These are phyloP conservation scores for Antheraea pernyi DNA, from an alignment of 1,140 invertebrate genomes.

Conservation along the genomic window DNA sequence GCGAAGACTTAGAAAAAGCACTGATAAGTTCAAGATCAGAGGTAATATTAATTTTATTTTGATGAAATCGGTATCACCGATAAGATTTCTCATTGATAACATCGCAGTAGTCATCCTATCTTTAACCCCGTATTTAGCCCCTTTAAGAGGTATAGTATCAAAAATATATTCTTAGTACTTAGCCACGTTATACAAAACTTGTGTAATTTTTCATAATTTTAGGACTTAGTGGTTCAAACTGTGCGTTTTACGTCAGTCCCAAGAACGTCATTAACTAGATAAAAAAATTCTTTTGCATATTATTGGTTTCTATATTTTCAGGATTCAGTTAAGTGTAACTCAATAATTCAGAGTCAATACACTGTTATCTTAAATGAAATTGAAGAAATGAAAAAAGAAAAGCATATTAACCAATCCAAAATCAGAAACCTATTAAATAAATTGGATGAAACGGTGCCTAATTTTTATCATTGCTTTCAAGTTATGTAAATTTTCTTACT, in stretches of 20 bases:
- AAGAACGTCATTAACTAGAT: too few species aligned
- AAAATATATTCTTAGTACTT: too few species aligned
- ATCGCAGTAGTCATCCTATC: too few species aligned
- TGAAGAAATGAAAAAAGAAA: slow-evolving; percentile 53
- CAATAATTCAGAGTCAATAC: slow-evolving; percentile 18
- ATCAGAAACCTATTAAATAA: slow-evolving; percentile 49
- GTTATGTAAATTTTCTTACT: not conserved
- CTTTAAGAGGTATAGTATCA: too few species aligned
- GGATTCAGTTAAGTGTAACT: not conserved
- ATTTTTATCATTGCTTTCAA: not conserved
- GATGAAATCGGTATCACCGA: not conserved
- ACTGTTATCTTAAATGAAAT: slow-evolving; percentile 50
- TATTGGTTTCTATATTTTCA: slow-evolving; percentile 7
- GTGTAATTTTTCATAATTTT: too few species aligned
- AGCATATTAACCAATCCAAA: slow-evolving; percentile 37
- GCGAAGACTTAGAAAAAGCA: slow-evolving; percentile 48
- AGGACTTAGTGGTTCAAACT: too few species aligned
- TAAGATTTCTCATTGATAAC: too few species aligned
- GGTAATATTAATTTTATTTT: slow-evolving; percentile 30
- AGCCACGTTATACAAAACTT: too few species aligned
- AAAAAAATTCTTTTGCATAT: not conserved
- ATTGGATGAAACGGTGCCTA: slow-evolving; percentile 56
- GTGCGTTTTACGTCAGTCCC: too few species aligned
- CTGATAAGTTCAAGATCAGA: slow-evolving; percentile 43
- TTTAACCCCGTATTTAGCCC: too few species aligned